These are phyloP conservation scores for Marcusenius ussheri DNA, from an alignment of 2,113 vertebrate species.

Conservation along the genomic window DNA sequence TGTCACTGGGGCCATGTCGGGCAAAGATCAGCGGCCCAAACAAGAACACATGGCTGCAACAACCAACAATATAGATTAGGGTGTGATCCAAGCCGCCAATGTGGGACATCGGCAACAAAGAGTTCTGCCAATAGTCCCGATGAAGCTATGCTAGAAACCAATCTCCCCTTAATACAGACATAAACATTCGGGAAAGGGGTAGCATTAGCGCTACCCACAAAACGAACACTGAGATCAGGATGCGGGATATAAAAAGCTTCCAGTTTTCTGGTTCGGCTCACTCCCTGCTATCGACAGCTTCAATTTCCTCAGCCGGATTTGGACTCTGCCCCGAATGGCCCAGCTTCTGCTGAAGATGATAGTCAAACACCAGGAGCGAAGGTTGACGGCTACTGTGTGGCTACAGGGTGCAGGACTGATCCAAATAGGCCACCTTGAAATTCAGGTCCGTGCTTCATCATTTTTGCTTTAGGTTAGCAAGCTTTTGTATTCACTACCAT, in stretches of 20 bases:
- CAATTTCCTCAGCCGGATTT: not conserved
- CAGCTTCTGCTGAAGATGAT: not conserved
- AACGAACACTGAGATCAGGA: not conserved
- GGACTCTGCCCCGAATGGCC: not conserved
- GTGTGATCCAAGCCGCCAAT: not conserved
- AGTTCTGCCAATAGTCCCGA: not conserved
- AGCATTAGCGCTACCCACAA: not conserved
- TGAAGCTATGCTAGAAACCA: not conserved
- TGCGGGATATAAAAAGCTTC: not conserved
- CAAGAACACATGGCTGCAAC: not conserved
- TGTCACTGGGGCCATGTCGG: not conserved
- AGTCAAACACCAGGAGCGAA: not conserved
- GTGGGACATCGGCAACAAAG: not conserved
- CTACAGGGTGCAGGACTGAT: not conserved
- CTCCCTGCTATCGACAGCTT: not conserved
- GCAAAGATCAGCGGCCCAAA: not conserved
- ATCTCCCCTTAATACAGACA: not conserved
- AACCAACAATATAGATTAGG: not conserved
- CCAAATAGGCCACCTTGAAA: not conserved
- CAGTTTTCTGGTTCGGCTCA: not conserved
- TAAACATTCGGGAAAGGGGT: not conserved
- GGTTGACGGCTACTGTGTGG: too few relatives aligned
- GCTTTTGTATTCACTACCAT: not conserved
- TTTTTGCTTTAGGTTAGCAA: not conserved
- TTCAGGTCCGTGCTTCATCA: not conserved